Base-by-base conservation (phyloP, 2,113 vertebrate species). In the Chlamydotis undulata region DNA sequence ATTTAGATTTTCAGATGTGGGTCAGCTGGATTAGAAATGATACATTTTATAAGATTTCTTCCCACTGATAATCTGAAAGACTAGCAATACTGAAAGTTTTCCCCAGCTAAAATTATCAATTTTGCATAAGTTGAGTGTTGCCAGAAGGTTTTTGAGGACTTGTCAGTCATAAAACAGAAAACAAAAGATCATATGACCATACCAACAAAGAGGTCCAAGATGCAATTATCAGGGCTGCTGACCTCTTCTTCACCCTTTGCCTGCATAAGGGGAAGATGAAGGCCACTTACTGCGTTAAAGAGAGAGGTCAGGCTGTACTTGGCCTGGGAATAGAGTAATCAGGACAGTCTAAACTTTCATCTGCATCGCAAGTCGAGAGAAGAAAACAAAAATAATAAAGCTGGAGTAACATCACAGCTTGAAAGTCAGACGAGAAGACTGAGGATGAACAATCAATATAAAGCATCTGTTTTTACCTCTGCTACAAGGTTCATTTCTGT, bases 111-210 rank as follows among this genome's bases (percentile, higher is more conserved):
- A 95, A 93, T 86, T 13, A 63, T 33, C 41, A 39, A 17, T 90
- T 92, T 93, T 89, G 31, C 3, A 3, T 69, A 96, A 68, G 55
- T 8, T 91, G 63, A 70, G 33, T 52, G 19, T 57, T 89, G 45
- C 39, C 76, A 90, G 75, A 87, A 96, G 64, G 50, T 75, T 94
- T 87, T 60, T 83, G 39, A 87, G 57, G 65, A 55, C 69, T 60
- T 94, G 73, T 94, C 91, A 87, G 59, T 92, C 86, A 95, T 92
- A 97, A 83, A 94, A 50, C 21, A 57, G 88, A 89, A 87, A 92
- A 92, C 81, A 94, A 95, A 94, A 92, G 59, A 59, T 89, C 50
- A 73, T 93, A 65, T 55, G 68, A 82, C 70, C 77, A 25, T 68
- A 67, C 57, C 45, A 91, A 92, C 84, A 82, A 91, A 93, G 77